These are phyloP conservation scores for Cichlasoma orientale DNA, from an alignment of 2,797 vertebrate species.

Conservation along the genomic window DNA sequence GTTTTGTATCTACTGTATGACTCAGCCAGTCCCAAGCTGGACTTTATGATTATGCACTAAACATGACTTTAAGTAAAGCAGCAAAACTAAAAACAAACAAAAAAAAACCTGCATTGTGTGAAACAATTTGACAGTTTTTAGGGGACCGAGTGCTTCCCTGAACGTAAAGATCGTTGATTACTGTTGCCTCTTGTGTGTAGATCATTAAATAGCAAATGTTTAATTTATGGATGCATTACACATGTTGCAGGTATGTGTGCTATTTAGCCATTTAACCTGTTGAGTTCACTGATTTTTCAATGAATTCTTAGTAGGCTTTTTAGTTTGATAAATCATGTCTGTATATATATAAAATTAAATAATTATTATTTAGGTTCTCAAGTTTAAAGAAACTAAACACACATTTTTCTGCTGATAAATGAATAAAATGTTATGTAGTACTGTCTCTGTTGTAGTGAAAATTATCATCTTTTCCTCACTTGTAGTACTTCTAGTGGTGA, in stretches of 20 bases:
- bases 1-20: not conserved
- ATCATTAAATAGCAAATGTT: not conserved
- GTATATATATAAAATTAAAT: too few species aligned
- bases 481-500: not conserved
- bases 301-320: not conserved
- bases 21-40: not conserved
- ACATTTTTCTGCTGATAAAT: not conserved
- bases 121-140: slow-evolving; percentile 31
- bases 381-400: not conserved
- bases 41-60: not conserved
- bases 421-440: not conserved
- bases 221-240: not conserved
- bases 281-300: not conserved
- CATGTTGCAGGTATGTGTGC: not conserved
- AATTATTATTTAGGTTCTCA: not conserved
- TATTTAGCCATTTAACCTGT: not conserved
- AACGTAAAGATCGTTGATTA: slow-evolving; percentile 1
- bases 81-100: not conserved
- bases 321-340: not conserved
- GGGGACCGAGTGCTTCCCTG: slow-evolving; percentile 28
- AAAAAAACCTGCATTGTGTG: not conserved
- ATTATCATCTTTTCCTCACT: not conserved
- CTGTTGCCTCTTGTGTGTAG: slow-evolving; percentile 13
- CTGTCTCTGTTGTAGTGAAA: not conserved
- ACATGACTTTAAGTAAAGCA: slow-evolving; percentile 29